Conservation (phyloP, 2,797 vertebrate genomes). For the Oreochromis mossambicus region DNA sequence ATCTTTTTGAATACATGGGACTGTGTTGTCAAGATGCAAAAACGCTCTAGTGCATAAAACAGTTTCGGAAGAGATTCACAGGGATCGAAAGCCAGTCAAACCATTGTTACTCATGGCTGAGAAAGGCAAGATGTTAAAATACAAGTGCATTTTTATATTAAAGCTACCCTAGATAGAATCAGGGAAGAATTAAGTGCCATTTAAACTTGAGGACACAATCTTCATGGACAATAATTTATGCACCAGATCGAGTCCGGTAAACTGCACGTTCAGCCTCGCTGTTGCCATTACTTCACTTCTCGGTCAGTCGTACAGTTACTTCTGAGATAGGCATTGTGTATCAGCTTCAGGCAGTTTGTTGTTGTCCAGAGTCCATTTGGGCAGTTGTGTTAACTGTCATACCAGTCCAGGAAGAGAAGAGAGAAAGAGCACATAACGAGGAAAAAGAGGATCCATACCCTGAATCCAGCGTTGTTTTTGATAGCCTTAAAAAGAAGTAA, state of each 20-base stretch:
- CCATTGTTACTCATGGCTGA: not conserved
- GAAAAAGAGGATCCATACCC: conserved; percentile 99
- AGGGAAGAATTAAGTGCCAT: not conserved
- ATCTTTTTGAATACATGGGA: not conserved
- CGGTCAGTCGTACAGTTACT: not conserved
- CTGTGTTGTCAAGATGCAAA: not conserved
- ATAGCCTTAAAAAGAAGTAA: conserved; percentile 81
- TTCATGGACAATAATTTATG: not conserved
- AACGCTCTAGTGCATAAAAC: conserved; percentile 1
- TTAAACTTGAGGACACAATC: not conserved
- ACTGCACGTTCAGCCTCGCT: not conserved
- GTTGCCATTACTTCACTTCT: not conserved
- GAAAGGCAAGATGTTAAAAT: not conserved
- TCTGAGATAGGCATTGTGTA: not conserved
- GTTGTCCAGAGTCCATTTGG: not conserved
- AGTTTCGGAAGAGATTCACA: not conserved
- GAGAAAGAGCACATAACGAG: conserved; percentile 99
- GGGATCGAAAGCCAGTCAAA: not conserved
- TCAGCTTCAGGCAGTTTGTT: not conserved
- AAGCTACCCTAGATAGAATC: not conserved
- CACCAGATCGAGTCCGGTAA: not conserved
- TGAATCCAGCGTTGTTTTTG: conserved; percentile 98
- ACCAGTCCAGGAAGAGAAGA: conserved; percentile 97
- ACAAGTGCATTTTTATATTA: not conserved
- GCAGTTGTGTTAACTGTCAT: conserved; percentile 84